A percentile compares a stretch with the other conserved stretches of the same genome.
Evolutionary conservation across 2,888 invertebrate genomes (phyloP).

Genomic region (Quadroppia sp.): DNA sequence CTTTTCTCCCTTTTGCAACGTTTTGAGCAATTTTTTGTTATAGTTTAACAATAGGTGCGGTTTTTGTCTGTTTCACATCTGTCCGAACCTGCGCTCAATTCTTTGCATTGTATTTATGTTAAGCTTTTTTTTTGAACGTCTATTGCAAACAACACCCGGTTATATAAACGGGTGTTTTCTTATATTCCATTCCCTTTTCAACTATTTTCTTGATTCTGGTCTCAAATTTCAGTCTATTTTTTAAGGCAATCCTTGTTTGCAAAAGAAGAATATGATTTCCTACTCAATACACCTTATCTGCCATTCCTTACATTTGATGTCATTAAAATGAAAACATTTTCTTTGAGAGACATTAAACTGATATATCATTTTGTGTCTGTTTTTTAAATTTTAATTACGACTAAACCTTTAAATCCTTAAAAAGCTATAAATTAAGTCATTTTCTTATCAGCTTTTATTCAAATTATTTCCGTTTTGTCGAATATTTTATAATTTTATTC

Average conservation of each 20-base stretch:
- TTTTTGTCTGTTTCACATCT: constrained; percentile 7
- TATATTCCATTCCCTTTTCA: too few species aligned
- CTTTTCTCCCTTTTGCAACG: not conserved
- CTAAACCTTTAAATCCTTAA: too few species aligned
- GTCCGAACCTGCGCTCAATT: not conserved
- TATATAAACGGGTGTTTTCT: constrained; percentile 9
- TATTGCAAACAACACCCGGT: constrained; percentile 2
- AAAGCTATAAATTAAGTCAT: too few species aligned
- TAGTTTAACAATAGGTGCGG: constrained; percentile 4
- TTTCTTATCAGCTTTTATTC: too few species aligned
- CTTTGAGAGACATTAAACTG: too few species aligned
- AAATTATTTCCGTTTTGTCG: too few species aligned
- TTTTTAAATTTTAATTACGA: too few species aligned
- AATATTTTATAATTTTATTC: too few species aligned
- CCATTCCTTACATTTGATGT: too few species aligned
- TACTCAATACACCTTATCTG: too few species aligned
- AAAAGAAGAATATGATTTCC: not conserved
- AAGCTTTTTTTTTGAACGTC: not conserved
- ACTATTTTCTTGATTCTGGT: not conserved
- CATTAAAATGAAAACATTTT: too few species aligned
- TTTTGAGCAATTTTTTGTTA: constrained; percentile 9
- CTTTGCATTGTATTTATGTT: not conserved
- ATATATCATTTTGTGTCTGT: too few species aligned
- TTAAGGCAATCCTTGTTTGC: not conserved
- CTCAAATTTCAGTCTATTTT: not conserved